Evolutionary conservation across 2,888 invertebrate species (phyloP).

Genomic region (Ichneumon xanthorius): DNA sequence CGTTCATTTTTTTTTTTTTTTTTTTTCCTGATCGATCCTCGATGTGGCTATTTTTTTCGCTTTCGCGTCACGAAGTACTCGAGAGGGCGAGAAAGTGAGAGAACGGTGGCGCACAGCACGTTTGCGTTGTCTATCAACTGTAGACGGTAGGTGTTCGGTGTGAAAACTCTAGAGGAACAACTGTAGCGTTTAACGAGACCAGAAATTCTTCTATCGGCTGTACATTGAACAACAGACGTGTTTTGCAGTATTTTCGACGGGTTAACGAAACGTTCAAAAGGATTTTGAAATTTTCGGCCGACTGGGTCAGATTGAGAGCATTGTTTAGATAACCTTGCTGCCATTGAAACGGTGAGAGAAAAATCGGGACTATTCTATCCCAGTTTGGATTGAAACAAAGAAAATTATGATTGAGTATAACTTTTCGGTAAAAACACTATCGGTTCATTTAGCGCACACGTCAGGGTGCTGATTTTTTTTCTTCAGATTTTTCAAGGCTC

Average conservation of each 20-base stretch:
- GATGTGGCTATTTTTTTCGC: constrained; percentile 66
- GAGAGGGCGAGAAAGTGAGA: constrained; percentile 21
- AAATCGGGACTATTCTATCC: not conserved
- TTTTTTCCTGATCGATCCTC: constrained; percentile 65
- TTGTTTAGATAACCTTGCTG: not conserved
- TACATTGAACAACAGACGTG: constrained; percentile 30
- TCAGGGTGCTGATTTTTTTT: no score
- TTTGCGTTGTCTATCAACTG: constrained; percentile 53
- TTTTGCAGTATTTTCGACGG: constrained; percentile 13
- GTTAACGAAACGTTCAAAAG: not conserved
- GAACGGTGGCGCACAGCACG: constrained; percentile 23
- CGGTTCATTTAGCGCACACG: no score
- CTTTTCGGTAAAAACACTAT: no score
- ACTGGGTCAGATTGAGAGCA: not conserved
- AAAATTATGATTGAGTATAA: no score
- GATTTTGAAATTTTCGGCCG: not conserved
- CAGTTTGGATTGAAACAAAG: no score
- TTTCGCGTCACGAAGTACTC: constrained; percentile 59
- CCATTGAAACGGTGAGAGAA: not conserved
- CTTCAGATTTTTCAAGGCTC: no score
- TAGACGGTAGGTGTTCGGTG: constrained; percentile 27
- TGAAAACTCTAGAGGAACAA: constrained; percentile 46
- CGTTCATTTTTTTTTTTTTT: constrained; percentile 46
- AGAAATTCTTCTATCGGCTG: constrained; percentile 54
- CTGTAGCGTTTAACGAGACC: constrained; percentile 52